Percentiles rank a stretch among this genome's conserved stretches.
Conservation (phyloP, 2,797 vertebrate genomes). For the Sitta carolinensis region DNA sequence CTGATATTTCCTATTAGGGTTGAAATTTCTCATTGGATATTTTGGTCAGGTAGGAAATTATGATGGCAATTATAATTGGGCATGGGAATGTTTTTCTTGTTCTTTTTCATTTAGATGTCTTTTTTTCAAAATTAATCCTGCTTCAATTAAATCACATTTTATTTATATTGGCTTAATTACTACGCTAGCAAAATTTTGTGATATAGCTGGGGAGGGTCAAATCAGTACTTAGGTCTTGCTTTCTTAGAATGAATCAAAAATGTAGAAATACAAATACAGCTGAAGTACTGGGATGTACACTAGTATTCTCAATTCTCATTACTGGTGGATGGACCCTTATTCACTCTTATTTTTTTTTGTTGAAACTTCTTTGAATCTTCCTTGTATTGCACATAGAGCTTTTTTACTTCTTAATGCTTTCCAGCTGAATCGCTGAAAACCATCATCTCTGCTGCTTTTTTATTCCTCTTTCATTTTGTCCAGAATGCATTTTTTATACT, state of each 20-base stretch:
- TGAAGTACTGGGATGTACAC: neutral
- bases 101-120: neutral
- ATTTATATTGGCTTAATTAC: neutral
- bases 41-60: neutral
- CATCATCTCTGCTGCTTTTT: neutral
- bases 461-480: neutral
- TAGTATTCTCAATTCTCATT: neutral
- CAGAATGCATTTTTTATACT: neutral
- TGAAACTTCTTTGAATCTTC: neutral
- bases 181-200: neutral
- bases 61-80: neutral
- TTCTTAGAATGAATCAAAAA: neutral
- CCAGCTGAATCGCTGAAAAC: neutral
- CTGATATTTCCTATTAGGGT: neutral
- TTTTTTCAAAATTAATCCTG: neutral
- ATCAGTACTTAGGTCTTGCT: neutral
- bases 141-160: neutral
- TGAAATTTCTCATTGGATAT: neutral
- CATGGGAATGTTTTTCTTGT: neutral
- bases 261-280: neutral
- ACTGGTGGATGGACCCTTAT: neutral
- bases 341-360: neutral
- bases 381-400: neutral
- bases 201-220: neutral
- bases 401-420: neutral